These are phyloP conservation scores for Elegia similella DNA, from an alignment of 2,888 invertebrate species.

Conservation along the genomic window DNA sequence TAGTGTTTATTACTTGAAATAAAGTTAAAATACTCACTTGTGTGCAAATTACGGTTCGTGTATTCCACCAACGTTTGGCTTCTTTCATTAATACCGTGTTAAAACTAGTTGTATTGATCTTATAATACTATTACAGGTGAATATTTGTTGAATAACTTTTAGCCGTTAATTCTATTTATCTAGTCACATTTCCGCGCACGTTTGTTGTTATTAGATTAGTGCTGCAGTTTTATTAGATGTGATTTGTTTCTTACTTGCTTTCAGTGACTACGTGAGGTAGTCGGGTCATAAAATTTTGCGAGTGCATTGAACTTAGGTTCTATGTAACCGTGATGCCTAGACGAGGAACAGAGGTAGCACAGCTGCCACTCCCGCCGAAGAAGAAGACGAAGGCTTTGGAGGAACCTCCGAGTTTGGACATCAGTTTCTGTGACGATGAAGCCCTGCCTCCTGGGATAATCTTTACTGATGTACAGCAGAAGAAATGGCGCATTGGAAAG, in stretches of 20 bases:
- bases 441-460: slow-evolving; percentile 86
- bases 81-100: slow-evolving; percentile 6
- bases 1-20: slow-evolving; percentile 31
- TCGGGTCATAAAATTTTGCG: neutral
- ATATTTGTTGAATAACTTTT: slow-evolving; percentile 33
- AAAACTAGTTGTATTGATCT: slow-evolving; percentile 21
- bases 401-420: slow-evolving; percentile 55
- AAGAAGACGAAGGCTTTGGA: slow-evolving; percentile 56
- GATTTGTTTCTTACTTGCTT: slow-evolving; percentile 23
- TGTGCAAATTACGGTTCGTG: slow-evolving; percentile 20
- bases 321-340: slow-evolving; percentile 58
- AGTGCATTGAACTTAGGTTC: slow-evolving; percentile 23
- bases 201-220: slow-evolving; percentile 51
- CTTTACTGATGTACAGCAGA: slow-evolving; percentile 89
- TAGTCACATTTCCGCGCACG: slow-evolving; percentile 49
- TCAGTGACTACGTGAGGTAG: slow-evolving; percentile 12
- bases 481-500: slow-evolving; percentile 93
- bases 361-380: slow-evolving; percentile 53
- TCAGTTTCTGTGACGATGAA: slow-evolving; percentile 68
- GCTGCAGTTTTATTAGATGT: slow-evolving; percentile 21
- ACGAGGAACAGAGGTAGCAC: slow-evolving; percentile 55
- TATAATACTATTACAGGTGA: slow-evolving; percentile 33
- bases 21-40: slow-evolving; percentile 24
- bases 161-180: slow-evolving; percentile 48
- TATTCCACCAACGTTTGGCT: slow-evolving; percentile 15